Evolutionary conservation across 2,797 vertebrate genomes (phyloP), one percentile per base, ranked within the genome.

Genomic region (Parotocinclus haroldoi): DNA sequence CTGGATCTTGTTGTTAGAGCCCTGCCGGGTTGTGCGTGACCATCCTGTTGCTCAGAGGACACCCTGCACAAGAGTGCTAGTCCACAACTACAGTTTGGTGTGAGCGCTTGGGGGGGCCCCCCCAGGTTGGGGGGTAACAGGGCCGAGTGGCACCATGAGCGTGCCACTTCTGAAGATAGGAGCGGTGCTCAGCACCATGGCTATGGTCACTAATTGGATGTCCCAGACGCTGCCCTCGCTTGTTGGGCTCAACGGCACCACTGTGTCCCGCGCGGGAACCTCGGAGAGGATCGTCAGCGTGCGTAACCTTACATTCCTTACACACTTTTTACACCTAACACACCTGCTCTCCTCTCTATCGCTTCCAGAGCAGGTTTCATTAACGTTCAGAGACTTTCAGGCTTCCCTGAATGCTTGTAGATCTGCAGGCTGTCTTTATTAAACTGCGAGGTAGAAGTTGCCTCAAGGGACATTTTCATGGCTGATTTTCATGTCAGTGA

Each of bases 171-270:
- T 96, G 74, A 97, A 96, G 89, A 95, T 96, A 72, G 93, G 95
- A 79, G 95, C 92, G 63, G 93, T 96, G 89, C 95, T 96, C 78
- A 96, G 95, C 92, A 97, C 95, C 81, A 96, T 97, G 95, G 95
- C 95, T 80, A 96, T 96, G 95, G 93, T 97, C 83, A 96, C 95
- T 83, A 97, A 96, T 89, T 97, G 95, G 95, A 96, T 97, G 95
- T 97, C 94, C 84, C 95, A 96, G 90, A 96, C 93, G 56, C 87
- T 96, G 73, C 94, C 94, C 68, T 94, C 93, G 13, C 91, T 96
- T 48, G 93, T 95, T 79, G 94, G 94, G 79, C 93, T 96, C 77
- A 96, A 96, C 77, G 92, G 92, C 76, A 96, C 93, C 76, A 89
- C 87, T 19, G 77, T 91, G 81, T 91, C 92, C 81, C 91, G 92